Evolutionary conservation across 2,113 vertebrate species (phyloP).

Genomic region (Paraplagusia blochii): DNA sequence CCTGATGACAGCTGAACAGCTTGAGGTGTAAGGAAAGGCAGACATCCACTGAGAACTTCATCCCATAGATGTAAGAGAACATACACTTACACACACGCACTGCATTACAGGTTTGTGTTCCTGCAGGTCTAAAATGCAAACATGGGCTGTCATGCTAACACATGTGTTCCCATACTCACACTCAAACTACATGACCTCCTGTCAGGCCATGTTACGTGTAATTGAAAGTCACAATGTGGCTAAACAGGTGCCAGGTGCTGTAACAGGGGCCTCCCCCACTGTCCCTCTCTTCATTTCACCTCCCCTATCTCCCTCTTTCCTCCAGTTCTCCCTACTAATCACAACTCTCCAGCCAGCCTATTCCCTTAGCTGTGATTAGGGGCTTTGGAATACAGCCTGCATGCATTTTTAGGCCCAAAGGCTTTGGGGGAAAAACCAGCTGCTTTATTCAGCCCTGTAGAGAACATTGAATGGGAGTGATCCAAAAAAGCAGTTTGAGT

Average conservation of each 20-base stretch:
- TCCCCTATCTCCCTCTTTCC: conserved; percentile 8
- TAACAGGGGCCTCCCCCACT: not conserved
- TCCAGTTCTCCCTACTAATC: conserved; percentile 37
- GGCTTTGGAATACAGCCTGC: conserved; percentile 65
- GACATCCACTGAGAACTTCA: conserved; percentile 19
- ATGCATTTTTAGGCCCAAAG: conserved; percentile 58
- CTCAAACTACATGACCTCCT: conserved; percentile 1
- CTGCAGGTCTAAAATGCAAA: conserved; percentile 4
- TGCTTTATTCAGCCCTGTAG: conserved; percentile 56
- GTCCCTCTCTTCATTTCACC: conserved; percentile 31
- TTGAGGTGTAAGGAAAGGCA: conserved; percentile 67
- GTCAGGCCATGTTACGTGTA: conserved; percentile 16
- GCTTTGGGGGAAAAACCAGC: conserved; percentile 42
- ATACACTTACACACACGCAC: conserved; percentile 32
- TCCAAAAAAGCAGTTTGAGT: conserved; percentile 56
- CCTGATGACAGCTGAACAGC: conserved; percentile 73
- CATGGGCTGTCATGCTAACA: not conserved
- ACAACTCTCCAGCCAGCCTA: conserved; percentile 57
- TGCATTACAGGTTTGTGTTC: conserved; percentile 11
- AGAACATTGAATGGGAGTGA: conserved; percentile 41
- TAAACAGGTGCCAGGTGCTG: too few relatives aligned
- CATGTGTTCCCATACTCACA: not conserved
- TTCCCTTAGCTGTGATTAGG: conserved; percentile 64
- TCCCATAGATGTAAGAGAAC: not conserved
- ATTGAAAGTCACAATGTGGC: conserved; percentile 22